Base-by-base conservation (phyloP, 2,888 invertebrate genomes). In the Aphelenchoides bicaudatus region DNA sequence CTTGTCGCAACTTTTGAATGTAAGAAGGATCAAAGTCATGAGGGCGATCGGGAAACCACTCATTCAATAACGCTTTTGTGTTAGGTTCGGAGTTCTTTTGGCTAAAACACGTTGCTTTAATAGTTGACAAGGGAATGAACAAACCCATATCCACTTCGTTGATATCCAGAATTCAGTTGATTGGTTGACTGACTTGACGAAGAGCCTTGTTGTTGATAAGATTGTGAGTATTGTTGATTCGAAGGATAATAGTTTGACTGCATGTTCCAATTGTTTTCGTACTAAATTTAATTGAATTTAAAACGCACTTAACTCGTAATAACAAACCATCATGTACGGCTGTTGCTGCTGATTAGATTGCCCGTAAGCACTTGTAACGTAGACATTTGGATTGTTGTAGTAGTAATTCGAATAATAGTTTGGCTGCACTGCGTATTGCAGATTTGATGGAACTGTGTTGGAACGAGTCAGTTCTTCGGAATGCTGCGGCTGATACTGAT, bases 381-480 rank as follows among this genome's bases (percentile, higher is more conserved):
- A 25, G 6, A 19, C 10, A n/a, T 34, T 34, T 6, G 43, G 43
- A n/a, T 43, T 25, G 21, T 25, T 21, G 23, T 43, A 25, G 10
- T 10, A 8, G 16, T 19, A 43, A 8, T 6, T 19, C 10, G 25
- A 10, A 10, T 10, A 25, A 25, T 43, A 43, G 10, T 25, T 25
- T 19, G 16, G 16, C 23, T 43, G 43, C 43, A 43, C 25, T 51
- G 16, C 52, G 13, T n/a, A n/a, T n/a, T 51, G 39, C 1, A 51
- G 38, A 16, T 51, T 51, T 8, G 52, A 13, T 1, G 52, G 52
- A 27, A 51, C 52, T 1, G 52, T 51, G 47, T 37, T 51, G 13
- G 52, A 51, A 13, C 37, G 13, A 3, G 23, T 23, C 1, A 43
- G 43, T n/a, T 43, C 25, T 23, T 43, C 43, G 43, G 23, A n/a